Evolutionary conservation across 1,140 invertebrate genomes (phyloP).

Genomic region (Listronotus oregonensis): DNA sequence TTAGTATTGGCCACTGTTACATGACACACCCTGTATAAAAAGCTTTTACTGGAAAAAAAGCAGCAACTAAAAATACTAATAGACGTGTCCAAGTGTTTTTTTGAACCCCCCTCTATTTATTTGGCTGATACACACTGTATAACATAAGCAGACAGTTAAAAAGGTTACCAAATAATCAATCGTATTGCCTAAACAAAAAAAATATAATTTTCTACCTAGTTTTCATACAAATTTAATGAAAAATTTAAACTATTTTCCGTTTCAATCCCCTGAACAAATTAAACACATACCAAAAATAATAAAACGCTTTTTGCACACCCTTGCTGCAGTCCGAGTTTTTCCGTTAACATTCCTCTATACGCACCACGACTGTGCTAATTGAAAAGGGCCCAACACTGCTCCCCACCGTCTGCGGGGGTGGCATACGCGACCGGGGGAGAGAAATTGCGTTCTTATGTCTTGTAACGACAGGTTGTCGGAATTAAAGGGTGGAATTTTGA

Average conservation of each 20-base stretch:
- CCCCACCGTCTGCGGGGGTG: slow-evolving; percentile 16
- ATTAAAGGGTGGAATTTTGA: slow-evolving; percentile 53
- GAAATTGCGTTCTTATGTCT: slow-evolving; percentile 41
- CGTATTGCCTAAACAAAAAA: too few species aligned
- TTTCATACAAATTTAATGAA: not conserved
- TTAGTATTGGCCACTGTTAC: too few species aligned
- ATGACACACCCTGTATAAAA: too few species aligned
- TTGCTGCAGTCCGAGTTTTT: slow-evolving; percentile 28
- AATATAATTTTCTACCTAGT: too few species aligned
- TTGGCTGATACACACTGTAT: too few species aligned
- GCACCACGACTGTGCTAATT: slow-evolving; percentile 35
- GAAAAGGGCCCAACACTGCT: slow-evolving; percentile 26
- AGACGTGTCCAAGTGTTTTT: too few species aligned
- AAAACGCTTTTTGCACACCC: slow-evolving; percentile 28
- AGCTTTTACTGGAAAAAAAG: too few species aligned
- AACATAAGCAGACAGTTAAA: too few species aligned
- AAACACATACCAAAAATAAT: slow-evolving; percentile 34
- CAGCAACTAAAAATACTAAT: too few species aligned
- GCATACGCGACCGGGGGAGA: slow-evolving; percentile 23
- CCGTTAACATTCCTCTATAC: slow-evolving; percentile 33
- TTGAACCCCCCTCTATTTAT: too few species aligned
- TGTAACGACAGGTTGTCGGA: slow-evolving; percentile 42
- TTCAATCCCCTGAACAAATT: slow-evolving; percentile 23
- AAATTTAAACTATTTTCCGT: slow-evolving; percentile 2
- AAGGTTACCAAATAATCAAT: too few species aligned